Percentiles rank a stretch among this genome's conserved stretches.
Evolutionary conservation across 37 sponge, comb jelly and placozoan genomes (phyloP).

Genomic region (Halichondria panicea): DNA sequence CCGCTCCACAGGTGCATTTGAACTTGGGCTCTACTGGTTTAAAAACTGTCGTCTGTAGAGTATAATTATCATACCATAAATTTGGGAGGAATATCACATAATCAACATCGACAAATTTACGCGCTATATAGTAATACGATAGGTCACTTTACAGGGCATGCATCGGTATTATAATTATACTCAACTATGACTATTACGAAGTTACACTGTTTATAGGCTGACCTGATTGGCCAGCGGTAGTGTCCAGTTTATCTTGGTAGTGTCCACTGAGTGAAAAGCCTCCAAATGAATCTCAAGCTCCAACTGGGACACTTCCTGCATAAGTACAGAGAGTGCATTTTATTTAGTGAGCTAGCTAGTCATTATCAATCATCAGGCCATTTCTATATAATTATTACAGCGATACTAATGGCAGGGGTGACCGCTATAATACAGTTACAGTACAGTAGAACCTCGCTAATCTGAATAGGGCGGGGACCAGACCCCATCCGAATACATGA

Average conservation of each 20-base stretch:
- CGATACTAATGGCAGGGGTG: too few species aligned
- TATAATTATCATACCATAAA: too few species aligned
- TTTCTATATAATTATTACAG: too few species aligned
- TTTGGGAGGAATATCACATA: too few species aligned
- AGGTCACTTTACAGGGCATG: too few species aligned
- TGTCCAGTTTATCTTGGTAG: conserved; percentile 53
- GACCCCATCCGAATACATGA: too few species aligned
- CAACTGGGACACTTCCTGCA: conserved; percentile 56
- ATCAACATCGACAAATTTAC: too few species aligned
- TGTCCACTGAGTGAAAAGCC: conserved; percentile 68
- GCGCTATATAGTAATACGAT: too few species aligned
- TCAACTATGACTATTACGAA: not conserved
- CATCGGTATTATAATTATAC: too few species aligned
- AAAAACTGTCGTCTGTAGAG: not conserved
- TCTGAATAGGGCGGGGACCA: too few species aligned
- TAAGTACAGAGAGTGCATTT: not conserved
- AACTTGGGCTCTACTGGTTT: conserved; percentile 2
- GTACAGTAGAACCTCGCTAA: not conserved
- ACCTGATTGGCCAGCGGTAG: conserved; percentile 51
- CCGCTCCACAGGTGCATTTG: conserved; percentile 41
- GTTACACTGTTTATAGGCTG: not conserved
- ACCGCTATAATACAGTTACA: not conserved
- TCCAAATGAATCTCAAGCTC: conserved; percentile 66
- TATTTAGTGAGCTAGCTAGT: not conserved
- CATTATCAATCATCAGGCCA: conserved; percentile 5